Conservation (phyloP, 1,140 invertebrate species). For the Drosophila micromelanica region DNA sequence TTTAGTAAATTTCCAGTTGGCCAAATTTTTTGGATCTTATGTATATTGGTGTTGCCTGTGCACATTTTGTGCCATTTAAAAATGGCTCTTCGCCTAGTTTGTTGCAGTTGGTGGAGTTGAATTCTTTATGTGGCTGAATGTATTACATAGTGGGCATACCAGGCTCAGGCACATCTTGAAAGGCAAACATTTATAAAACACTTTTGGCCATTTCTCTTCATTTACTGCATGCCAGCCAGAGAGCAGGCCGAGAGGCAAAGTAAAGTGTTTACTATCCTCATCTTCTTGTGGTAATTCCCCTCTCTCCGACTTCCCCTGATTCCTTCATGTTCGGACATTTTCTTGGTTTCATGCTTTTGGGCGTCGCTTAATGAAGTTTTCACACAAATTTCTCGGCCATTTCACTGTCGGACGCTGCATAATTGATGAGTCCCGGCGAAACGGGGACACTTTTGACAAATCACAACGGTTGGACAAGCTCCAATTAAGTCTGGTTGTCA, state of each 20-base stretch:
- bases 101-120: too few species aligned
- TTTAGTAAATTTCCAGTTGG: too few species aligned
- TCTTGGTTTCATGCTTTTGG: slow-evolving; percentile 9
- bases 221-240: slow-evolving; percentile 50
- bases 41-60: too few species aligned
- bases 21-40: too few species aligned
- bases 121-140: neutral
- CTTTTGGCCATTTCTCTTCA: slow-evolving; percentile 78
- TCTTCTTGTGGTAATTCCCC: too few species aligned
- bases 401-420: slow-evolving; percentile 56
- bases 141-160: neutral
- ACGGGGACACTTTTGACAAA: slow-evolving; percentile 65
- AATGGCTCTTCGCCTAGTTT: too few species aligned
- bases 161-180: slow-evolving; percentile 13
- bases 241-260: slow-evolving; percentile 10
- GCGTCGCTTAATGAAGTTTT: slow-evolving; percentile 63
- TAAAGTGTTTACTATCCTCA: slow-evolving; percentile 2
- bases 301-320: neutral
- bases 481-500: slow-evolving; percentile 46
- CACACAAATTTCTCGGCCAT: slow-evolving; percentile 57
- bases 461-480: slow-evolving; percentile 47
- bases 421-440: slow-evolving; percentile 56
- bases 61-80: too few species aligned
- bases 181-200: slow-evolving; percentile 73
- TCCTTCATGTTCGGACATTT: neutral